Evolutionary conservation across 2,113 vertebrate species (phyloP).

Genomic region (Antechinus stuartii): DNA sequence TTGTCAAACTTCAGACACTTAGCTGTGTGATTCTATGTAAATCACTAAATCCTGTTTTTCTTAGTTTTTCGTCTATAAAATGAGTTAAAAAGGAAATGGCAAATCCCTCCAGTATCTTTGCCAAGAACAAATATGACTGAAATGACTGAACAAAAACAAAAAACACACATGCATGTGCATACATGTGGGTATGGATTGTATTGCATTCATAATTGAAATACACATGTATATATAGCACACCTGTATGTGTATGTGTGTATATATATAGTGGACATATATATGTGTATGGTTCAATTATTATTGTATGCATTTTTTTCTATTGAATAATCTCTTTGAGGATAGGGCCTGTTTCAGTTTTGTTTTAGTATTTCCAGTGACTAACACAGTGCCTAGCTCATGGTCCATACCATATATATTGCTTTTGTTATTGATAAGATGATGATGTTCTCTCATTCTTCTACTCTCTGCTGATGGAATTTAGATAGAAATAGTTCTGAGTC

Average conservation of each 20-base stretch:
- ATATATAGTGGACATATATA: not conserved
- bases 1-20: not conserved
- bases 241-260: not conserved
- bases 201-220: too few relatives aligned
- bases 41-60: not conserved
- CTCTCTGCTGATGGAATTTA: not conserved
- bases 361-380: not conserved
- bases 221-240: not conserved
- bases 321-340: not conserved
- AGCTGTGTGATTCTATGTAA: not conserved
- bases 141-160: not conserved
- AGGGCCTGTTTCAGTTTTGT: not conserved
- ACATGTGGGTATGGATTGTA: not conserved
- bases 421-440: not conserved
- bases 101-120: not conserved
- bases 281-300: not conserved
- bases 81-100: not conserved
- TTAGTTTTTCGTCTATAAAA: not conserved
- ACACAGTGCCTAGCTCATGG: not conserved
- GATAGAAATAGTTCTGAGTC: not conserved
- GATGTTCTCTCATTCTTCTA: not conserved
- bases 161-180: not conserved
- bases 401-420: not conserved
- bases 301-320: not conserved
- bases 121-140: not conserved